phyloP scores from a whole-genome alignment of 2,113 vertebrate species.

The Phaethon lepturus region DNA sequence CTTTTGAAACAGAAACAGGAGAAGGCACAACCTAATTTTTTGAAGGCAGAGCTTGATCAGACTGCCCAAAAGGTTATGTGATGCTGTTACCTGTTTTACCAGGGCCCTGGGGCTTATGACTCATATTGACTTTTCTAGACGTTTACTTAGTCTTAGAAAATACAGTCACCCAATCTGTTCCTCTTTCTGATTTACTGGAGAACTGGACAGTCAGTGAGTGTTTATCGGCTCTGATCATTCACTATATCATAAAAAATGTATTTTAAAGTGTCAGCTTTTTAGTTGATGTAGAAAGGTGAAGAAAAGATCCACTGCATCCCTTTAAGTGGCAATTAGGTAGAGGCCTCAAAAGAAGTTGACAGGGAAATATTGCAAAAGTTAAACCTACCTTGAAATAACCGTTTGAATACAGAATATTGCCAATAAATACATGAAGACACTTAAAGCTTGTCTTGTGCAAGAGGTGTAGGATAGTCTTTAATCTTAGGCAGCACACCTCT shows the following conservation, averaged over 20 bases:
- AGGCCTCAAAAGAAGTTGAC: not conserved
- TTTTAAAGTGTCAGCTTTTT: not conserved
- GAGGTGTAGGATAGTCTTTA: not conserved
- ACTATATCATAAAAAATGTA: not conserved
- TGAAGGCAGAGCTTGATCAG: not conserved
- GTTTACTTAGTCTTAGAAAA: slow-evolving; percentile 32
- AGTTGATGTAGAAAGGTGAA: not conserved
- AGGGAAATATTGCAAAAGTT: not conserved
- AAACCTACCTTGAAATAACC: not conserved
- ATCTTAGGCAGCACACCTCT: not conserved
- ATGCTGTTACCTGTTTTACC: not conserved
- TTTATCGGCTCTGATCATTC: not conserved
- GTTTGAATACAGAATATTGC: not conserved
- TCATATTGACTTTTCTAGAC: slow-evolving; percentile 1
- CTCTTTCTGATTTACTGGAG: not conserved
- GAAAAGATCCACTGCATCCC: not conserved
- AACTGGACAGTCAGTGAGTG: not conserved
- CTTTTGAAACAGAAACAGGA: not conserved
- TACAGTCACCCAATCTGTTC: not conserved
- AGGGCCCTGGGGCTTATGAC: not conserved
- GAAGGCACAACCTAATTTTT: not conserved
- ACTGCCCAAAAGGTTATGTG: not conserved
- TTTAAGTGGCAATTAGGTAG: not conserved
- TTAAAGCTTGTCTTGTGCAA: not conserved
- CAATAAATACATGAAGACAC: not conserved